A percentile compares a stretch with the other conserved stretches of the same genome.
phyloP scores from a whole-genome alignment of 2,888 invertebrate species.

The Dasysyrphus tricinctus region DNA sequence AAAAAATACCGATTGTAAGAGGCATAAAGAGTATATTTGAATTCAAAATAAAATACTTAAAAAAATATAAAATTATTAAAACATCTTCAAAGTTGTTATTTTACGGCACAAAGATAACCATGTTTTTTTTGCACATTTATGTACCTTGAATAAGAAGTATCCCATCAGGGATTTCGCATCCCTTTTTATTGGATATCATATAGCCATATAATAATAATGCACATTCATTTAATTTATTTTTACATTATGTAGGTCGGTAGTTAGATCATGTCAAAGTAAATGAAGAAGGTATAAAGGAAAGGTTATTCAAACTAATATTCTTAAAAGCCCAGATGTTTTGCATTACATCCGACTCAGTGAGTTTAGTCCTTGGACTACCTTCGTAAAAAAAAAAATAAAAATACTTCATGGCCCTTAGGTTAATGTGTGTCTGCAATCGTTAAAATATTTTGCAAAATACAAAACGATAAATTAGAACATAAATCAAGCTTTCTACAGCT shows the following conservation, averaged over 20 bases:
- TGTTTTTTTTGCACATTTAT: conserved; percentile 10
- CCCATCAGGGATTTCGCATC: conserved; percentile 18
- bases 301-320: conserved; percentile 58
- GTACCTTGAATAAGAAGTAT: conserved; percentile 16
- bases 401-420: neutral
- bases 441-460: conserved; percentile 10
- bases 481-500: conserved; percentile 5
- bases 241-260: conserved; percentile 19
- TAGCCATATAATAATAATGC: conserved; percentile 25
- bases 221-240: conserved; percentile 32
- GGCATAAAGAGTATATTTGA: neutral
- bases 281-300: conserved; percentile 11
- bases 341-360: conserved; percentile 50
- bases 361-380: conserved; percentile 5
- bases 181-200: conserved; percentile 28
- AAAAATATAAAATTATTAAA: conserved; percentile 13
- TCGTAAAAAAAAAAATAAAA: neutral
- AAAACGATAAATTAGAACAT: conserved; percentile 30
- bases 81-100: conserved; percentile 39
- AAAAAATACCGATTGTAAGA: neutral
- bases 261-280: conserved; percentile 39
- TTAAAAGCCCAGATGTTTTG: conserved; percentile 60
- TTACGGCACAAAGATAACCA: conserved; percentile 17
- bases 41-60: neutral
- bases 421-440: conserved; percentile 7